phyloP scores from a whole-genome alignment of 2,888 invertebrate genomes.

The Machimus rusticus region DNA sequence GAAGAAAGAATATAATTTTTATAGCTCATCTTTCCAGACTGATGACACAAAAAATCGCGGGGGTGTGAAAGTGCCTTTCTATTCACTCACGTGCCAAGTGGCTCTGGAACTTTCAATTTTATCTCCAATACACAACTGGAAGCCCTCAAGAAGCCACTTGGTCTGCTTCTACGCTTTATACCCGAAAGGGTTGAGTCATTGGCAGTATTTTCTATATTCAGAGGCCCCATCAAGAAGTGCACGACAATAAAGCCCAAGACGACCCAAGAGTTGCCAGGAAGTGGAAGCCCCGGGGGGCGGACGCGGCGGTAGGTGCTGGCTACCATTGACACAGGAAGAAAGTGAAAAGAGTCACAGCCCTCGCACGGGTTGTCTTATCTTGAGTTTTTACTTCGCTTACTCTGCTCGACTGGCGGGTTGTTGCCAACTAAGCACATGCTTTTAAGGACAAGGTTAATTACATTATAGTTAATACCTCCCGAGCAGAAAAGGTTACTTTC shows the following conservation, averaged over 20 bases:
- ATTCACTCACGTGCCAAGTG: not conserved
- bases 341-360: constrained; percentile 1
- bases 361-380: not conserved
- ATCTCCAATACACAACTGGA: not conserved
- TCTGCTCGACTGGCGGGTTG: not conserved
- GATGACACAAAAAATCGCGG: not conserved
- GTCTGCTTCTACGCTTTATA: not conserved
- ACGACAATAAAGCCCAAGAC: not conserved
- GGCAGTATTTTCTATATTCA: not conserved
- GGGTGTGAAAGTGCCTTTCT: not conserved
- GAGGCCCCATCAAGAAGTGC: not conserved
- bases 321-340: not conserved
- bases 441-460: constrained; percentile 35
- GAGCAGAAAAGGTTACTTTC: constrained; percentile 1
- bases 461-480: not conserved
- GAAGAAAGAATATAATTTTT: not conserved
- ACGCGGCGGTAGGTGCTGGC: not conserved
- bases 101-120: not conserved
- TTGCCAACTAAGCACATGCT: constrained; percentile 19
- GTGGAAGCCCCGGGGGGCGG: not conserved
- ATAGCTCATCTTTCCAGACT: not conserved
- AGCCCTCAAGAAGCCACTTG: not conserved
- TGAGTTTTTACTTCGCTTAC: not conserved
- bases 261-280: not conserved
- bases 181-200: not conserved